A percentile compares a stretch with the other conserved stretches of the same genome.
Evolutionary conservation across 2,888 invertebrate species (phyloP).

Genomic region (Cylloceria caligata): DNA sequence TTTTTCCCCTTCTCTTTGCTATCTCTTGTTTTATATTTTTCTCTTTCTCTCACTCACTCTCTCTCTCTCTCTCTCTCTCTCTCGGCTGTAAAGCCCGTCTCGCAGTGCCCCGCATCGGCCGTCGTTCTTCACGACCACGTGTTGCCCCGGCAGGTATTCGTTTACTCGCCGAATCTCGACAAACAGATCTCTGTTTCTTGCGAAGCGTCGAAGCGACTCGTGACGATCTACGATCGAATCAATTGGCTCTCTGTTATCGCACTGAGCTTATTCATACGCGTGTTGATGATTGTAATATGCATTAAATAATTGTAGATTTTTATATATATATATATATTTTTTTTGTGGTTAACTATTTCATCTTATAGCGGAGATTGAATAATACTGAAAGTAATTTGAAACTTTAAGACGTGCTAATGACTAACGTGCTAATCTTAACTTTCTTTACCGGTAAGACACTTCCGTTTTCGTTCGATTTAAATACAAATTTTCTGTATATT

Average conservation of each 20-base stretch:
- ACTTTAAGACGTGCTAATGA: too few species aligned
- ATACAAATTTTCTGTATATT: too few species aligned
- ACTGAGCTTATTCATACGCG: background rate
- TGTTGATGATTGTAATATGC: background rate
- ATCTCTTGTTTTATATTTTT: background rate
- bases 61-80: slow-evolving; percentile 21
- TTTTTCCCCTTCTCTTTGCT: slow-evolving; percentile 1
- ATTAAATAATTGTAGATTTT: background rate
- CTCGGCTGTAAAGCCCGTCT: slow-evolving; percentile 55
- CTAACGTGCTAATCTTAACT: too few species aligned
- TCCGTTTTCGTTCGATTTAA: too few species aligned
- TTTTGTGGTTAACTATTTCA: too few species aligned
- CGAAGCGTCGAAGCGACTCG: background rate
- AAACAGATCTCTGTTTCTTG: slow-evolving; percentile 3
- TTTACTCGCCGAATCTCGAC: slow-evolving; percentile 10
- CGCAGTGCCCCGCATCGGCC: slow-evolving; percentile 45
- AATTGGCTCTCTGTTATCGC: background rate
- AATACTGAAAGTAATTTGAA: too few species aligned
- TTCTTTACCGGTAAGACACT: too few species aligned
- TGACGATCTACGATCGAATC: slow-evolving; percentile 19
- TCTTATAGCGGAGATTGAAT: too few species aligned
- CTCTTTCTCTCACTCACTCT: slow-evolving; percentile 13
- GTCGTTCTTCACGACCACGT: slow-evolving; percentile 68
- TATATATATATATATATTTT: too few species aligned
- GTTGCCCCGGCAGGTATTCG: slow-evolving; percentile 61